Evolutionary conservation across 1,140 invertebrate species (phyloP).

Genomic region (Teleogryllus occipitalis): DNA sequence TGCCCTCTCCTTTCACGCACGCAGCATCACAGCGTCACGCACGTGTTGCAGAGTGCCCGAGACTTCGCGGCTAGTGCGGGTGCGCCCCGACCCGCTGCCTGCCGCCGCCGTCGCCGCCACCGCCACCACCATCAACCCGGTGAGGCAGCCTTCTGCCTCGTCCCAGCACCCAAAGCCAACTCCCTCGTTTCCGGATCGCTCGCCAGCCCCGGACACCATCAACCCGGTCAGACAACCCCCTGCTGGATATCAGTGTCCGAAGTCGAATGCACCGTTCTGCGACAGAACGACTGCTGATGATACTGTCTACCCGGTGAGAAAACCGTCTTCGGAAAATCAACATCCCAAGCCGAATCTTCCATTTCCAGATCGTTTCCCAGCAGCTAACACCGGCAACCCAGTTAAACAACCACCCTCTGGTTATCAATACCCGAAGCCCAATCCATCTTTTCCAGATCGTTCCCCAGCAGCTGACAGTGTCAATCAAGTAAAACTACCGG

Average conservation of each 20-base stretch:
- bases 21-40: not conserved
- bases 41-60: not conserved
- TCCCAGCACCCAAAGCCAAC: not conserved
- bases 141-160: not conserved
- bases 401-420: not conserved
- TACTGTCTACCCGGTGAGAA: not conserved
- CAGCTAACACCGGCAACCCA: not conserved
- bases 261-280: not conserved
- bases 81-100: not conserved
- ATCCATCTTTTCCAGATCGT: no score
- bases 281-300: not conserved
- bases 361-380: not conserved
- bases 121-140: not conserved
- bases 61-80: not conserved
- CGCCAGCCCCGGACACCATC: not conserved
- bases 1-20: not conserved
- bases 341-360: not conserved
- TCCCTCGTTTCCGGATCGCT: not conserved
- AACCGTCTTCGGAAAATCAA: not conserved
- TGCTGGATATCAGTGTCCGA: not conserved
- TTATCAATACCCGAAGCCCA: no score
- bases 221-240: not conserved
- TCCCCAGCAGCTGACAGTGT: no score
- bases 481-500: no score
- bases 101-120: no score